Base-by-base conservation (phyloP, 2,888 invertebrate species). In the Limulus polyphemus region DNA sequence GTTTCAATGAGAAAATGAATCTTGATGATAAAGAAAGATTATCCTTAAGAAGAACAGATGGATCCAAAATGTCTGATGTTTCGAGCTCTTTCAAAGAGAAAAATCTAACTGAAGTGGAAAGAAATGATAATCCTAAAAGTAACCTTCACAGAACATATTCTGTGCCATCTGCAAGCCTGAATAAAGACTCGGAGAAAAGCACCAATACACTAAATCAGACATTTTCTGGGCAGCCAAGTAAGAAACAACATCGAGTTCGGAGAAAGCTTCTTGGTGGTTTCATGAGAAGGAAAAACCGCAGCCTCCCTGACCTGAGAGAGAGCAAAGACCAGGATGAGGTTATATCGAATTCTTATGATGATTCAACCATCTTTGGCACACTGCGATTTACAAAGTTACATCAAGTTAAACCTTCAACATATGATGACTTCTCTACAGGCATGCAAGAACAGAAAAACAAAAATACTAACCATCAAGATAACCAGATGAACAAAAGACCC, bases 291-390 rank as follows among this genome's bases (percentile, higher is more conserved):
- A 92, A 92, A 75, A 92, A 92, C 74, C 81, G 91, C 68, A 90
- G 90, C 60, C 89, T 92, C 89, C 92, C 92, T 0, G 92, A 92
- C 78, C 79, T 92, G 57, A 86, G 91, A 0, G 91, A 91, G 75
- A 86, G 85, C 0, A 60, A 65, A 58, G 55, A 58, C 55, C 54
- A 62, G 13, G 54, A 48, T 32, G 48, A 62, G n/a, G 51, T 47
- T 32, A 49, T 61, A 14, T 63, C 58, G 13, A 55, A 32, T 49
- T 16, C 58, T 14, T 48, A 62, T 12, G 67, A 67, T 57, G 67
- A 67, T 65, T 62, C 65, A 46, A 55, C 62, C 48, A 62, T 66
- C 16, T 32, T 32, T 32, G 32, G 32, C 32, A 32, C 7, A 7
- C 32, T 32, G 32, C 32, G 32, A 32, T 32, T 32, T 32, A 32